A percentile compares a stretch with the other conserved stretches of the same genome.
Conservation (phyloP, 2,797 vertebrate species). For the Brachyalestes nurse region DNA sequence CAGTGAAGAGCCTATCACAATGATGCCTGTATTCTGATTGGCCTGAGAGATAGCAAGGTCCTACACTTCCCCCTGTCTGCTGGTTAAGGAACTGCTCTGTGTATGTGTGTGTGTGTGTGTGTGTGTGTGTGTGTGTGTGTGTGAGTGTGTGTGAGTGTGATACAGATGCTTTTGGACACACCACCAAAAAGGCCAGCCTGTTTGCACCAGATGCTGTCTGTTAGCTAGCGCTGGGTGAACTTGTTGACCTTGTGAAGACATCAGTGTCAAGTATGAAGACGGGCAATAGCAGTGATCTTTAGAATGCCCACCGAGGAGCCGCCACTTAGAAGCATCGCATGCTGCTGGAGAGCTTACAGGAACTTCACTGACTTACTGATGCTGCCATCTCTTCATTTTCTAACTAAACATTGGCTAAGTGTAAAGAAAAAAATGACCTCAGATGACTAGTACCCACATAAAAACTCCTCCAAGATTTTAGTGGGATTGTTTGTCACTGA, state of each 20-base stretch:
- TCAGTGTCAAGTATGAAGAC: slow-evolving; percentile 56
- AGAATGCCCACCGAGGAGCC: background rate
- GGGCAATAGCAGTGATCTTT: slow-evolving; percentile 1
- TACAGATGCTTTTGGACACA: slow-evolving; percentile 79
- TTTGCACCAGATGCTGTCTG: slow-evolving; percentile 78
- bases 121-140: slow-evolving; percentile 57
- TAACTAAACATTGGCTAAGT: background rate
- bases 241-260: slow-evolving; percentile 72
- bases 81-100: slow-evolving; percentile 61
- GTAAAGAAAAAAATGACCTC: no score
- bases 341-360: background rate
- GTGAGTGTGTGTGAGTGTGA: slow-evolving; percentile 61
- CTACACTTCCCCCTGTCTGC: slow-evolving; percentile 72
- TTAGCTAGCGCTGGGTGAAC: slow-evolving; percentile 67
- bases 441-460: no score
- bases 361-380: background rate
- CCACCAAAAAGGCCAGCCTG: slow-evolving; percentile 74
- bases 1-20: slow-evolving; percentile 72
- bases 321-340: background rate
- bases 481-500: background rate
- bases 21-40: slow-evolving; percentile 72
- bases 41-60: slow-evolving; percentile 68
- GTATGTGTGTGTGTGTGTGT: slow-evolving; percentile 44
- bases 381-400: background rate
- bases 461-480: background rate